Conservation (phyloP, 2,113 vertebrate species). For the Mus musculus region GRCm39 chr12:13329501-13330000, state of each 20-base stretch:
- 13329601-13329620: conserved; percentile 15
- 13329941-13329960: not conserved
- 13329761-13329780: not conserved
- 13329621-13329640: conserved; percentile 31
- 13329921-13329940: not conserved
- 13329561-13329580: not conserved
- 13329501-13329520: not conserved
- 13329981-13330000: not conserved
- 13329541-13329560: conserved; percentile 28
- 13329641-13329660: conserved; percentile 6
- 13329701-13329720: conserved; percentile 31
- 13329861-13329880: not conserved
- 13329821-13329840: not conserved
- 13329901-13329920: not conserved
- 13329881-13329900: not conserved
- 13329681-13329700: not conserved
- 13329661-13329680: not conserved
- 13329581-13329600: not conserved
- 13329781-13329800: conserved; percentile 35
- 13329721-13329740: not conserved
- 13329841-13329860: not conserved
- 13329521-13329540: conserved; percentile 28
- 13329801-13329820: not conserved
- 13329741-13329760: conserved; percentile 29
- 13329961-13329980: not conserved